These are phyloP conservation scores for human (Homo sapiens) DNA, from an alignment of 2,113 vertebrate genomes.

Conservation along the genomic window GRCh38 chr18:27715501-27716000, in stretches of 20 bases:
- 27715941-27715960: no score
- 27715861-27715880: not conserved
- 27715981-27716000: not conserved
- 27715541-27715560: not conserved
- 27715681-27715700: not conserved
- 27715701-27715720: not conserved
- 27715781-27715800: not conserved
- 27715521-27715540: not conserved
- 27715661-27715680: not conserved
- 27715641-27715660: not conserved
- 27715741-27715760: not conserved
- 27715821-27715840: not conserved
- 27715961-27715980: not conserved
- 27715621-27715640: not conserved
- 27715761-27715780: no score
- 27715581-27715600: not conserved
- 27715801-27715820: not conserved
- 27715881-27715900: not conserved
- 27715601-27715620: not conserved
- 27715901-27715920: not conserved
- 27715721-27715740: not conserved
- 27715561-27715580: not conserved
- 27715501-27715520: no score
- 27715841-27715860: not conserved
- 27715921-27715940: not conserved